A percentile compares a stretch with the other conserved stretches of the same genome.
Conservation (phyloP, 1,140 invertebrate species). For the Ephestia elutella region DNA sequence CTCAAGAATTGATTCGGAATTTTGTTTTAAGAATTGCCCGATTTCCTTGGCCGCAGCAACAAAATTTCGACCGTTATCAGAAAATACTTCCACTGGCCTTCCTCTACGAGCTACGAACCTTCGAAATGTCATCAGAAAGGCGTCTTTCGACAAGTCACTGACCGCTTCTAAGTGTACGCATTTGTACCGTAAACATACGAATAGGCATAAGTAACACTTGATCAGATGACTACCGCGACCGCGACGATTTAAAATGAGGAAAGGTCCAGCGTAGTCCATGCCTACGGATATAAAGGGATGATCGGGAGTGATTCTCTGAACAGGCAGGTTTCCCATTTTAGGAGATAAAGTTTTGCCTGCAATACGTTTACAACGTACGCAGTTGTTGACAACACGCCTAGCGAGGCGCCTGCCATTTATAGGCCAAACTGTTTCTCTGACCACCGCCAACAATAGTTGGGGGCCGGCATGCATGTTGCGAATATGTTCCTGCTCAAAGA, state of each 20-base stretch:
- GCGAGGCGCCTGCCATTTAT: conserved; percentile 26
- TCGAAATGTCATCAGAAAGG: background rate
- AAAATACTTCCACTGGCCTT: conserved; percentile 3
- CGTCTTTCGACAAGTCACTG: background rate
- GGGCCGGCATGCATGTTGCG: conserved; percentile 42
- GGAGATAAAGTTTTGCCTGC: background rate
- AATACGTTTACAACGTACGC: background rate
- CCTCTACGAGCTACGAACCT: background rate
- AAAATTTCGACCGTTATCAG: conserved; percentile 1
- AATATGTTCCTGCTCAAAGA: too few species aligned
- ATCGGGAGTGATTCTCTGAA: background rate
- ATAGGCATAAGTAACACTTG: background rate
- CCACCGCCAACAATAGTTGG: conserved; percentile 25
- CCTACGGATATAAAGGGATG: conserved; percentile 4
- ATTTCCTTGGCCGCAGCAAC: background rate
- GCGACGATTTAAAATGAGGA: background rate
- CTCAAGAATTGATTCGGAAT: background rate
- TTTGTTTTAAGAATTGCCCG: background rate
- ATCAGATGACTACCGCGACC: background rate
- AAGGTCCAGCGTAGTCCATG: conserved; percentile 4
- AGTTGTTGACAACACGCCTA: conserved; percentile 12
- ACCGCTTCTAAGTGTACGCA: conserved; percentile 1
- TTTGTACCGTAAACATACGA: background rate
- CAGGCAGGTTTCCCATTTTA: conserved; percentile 6
- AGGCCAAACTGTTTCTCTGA: conserved; percentile 31